Evolutionary conservation across 2,797 vertebrate species (phyloP).

Genomic region (Austrolebias charrua): DNA sequence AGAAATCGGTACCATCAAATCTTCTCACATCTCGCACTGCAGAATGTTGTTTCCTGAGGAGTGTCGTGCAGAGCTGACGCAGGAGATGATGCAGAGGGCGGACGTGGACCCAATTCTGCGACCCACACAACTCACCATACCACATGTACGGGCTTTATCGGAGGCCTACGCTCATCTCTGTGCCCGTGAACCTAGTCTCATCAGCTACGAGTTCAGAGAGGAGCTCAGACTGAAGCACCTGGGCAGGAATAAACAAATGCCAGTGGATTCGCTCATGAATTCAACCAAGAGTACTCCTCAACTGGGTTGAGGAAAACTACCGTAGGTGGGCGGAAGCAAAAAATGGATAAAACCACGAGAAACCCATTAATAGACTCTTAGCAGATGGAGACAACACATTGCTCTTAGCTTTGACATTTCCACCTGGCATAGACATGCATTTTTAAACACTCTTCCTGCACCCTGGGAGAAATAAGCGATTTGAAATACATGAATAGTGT

Average conservation of each 20-base stretch:
- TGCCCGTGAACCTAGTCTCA: slow-evolving; percentile 74
- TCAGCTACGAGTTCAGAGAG: slow-evolving; percentile 86
- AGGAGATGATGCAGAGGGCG: slow-evolving; percentile 82
- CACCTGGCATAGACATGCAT: slow-evolving; percentile 71
- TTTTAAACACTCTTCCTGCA: slow-evolving; percentile 55
- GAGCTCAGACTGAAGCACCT: slow-evolving; percentile 79
- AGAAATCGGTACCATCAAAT: slow-evolving; percentile 22
- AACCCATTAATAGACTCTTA: slow-evolving; percentile 52
- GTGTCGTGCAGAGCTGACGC: slow-evolving; percentile 79
- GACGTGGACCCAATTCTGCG: slow-evolving; percentile 89
- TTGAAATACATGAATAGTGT: slow-evolving; percentile 19
- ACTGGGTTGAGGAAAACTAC: slow-evolving; percentile 8
- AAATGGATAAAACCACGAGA: slow-evolving; percentile 13
- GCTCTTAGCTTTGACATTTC: slow-evolving; percentile 72
- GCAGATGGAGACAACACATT: slow-evolving; percentile 53
- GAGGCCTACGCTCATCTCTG: slow-evolving; percentile 87
- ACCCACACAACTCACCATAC: slow-evolving; percentile 84
- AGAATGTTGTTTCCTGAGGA: slow-evolving; percentile 92
- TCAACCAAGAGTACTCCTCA: slow-evolving; percentile 9
- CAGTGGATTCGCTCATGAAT: slow-evolving; percentile 1
- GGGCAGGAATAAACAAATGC: neutral
- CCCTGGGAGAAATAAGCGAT: slow-evolving; percentile 40
- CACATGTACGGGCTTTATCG: slow-evolving; percentile 84
- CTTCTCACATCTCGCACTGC: slow-evolving; percentile 3
- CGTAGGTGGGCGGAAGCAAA: too few relatives aligned